Percentiles rank a stretch among this genome's conserved stretches.
phyloP scores from a whole-genome alignment of 2,113 vertebrate genomes.

The Cheilinus undulatus region DNA sequence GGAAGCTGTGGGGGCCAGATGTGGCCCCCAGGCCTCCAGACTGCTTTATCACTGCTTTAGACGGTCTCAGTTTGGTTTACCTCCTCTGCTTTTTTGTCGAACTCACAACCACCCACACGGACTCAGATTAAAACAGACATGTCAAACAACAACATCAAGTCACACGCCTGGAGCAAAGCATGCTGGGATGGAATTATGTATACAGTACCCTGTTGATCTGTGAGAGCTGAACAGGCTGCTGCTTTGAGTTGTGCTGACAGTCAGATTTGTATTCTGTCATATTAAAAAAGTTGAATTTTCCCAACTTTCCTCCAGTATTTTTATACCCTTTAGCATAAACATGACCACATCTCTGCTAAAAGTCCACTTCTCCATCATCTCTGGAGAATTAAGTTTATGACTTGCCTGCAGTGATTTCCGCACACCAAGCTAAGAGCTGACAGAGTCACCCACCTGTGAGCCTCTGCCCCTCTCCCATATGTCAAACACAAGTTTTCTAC shows the following conservation, averaged over 20 bases:
- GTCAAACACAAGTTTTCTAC: too few relatives aligned
- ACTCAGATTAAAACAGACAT: constrained; percentile 57
- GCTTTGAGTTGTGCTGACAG: too few relatives aligned
- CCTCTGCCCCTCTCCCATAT: constrained; percentile 4
- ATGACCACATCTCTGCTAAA: constrained; percentile 37
- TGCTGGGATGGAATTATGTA: background rate
- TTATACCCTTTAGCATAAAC: constrained; percentile 29
- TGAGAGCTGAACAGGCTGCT: too few relatives aligned
- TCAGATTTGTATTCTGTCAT: too few relatives aligned
- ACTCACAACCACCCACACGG: constrained; percentile 5
- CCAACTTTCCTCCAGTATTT: too few relatives aligned
- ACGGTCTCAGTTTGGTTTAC: background rate
- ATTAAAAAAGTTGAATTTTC: too few relatives aligned
- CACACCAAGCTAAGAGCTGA: constrained; percentile 26
- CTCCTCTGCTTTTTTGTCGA: constrained; percentile 42
- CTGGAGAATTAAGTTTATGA: constrained; percentile 1
- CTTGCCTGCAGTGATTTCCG: constrained; percentile 54
- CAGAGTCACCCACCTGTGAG: background rate
- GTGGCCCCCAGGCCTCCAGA: too few relatives aligned
- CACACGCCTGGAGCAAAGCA: constrained; percentile 60
- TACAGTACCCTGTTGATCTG: too few relatives aligned
- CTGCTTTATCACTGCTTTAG: too few relatives aligned
- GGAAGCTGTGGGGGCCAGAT: too few relatives aligned
- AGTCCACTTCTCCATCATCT: constrained; percentile 38
- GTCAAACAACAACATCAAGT: constrained; percentile 42